Evolutionary conservation across 2,888 invertebrate genomes (phyloP).

Genomic region (Sipunculus nudus): DNA sequence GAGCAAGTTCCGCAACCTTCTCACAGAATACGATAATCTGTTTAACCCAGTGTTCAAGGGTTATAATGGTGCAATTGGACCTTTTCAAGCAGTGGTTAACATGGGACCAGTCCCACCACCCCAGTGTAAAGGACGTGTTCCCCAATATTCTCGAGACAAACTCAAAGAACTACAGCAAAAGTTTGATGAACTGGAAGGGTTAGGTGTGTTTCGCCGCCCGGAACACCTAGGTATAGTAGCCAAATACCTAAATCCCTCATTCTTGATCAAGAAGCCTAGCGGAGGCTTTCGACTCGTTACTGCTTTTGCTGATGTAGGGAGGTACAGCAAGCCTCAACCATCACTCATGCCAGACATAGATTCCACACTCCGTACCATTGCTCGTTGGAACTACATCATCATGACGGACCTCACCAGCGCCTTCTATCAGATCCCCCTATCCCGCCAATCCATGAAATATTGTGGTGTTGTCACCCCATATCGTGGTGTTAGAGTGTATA

Average conservation of each 20-base stretch:
- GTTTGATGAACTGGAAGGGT: conserved; percentile 41
- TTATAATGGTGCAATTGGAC: conserved; percentile 37
- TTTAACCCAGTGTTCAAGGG: conserved; percentile 32
- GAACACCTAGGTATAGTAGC: conserved; percentile 32
- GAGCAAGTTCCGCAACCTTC: conserved; percentile 13
- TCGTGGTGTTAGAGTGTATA: conserved; percentile 12
- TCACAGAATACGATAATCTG: conserved; percentile 26
- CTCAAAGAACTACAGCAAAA: conserved; percentile 36
- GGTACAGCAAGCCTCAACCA: conserved; percentile 41
- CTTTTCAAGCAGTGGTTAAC: conserved; percentile 39
- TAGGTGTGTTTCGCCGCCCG: conserved; percentile 35
- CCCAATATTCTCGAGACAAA: conserved; percentile 38
- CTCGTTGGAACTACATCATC: conserved; percentile 26
- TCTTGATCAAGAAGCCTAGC: conserved; percentile 33
- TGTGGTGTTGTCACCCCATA: conserved; percentile 22
- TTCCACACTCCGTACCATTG: conserved; percentile 26
- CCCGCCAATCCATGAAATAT: conserved; percentile 39
- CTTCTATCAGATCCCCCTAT: conserved; percentile 40
- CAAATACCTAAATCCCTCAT: conserved; percentile 45
- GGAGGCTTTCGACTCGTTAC: neutral
- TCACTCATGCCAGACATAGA: conserved; percentile 23
- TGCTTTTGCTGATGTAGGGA: conserved; percentile 10
- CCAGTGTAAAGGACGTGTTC: conserved; percentile 41
- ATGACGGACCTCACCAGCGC: conserved; percentile 34
- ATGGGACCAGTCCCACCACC: conserved; percentile 44